Evolutionary conservation across 2,888 invertebrate genomes (phyloP).

Genomic region (Linnaemya vulpina): DNA sequence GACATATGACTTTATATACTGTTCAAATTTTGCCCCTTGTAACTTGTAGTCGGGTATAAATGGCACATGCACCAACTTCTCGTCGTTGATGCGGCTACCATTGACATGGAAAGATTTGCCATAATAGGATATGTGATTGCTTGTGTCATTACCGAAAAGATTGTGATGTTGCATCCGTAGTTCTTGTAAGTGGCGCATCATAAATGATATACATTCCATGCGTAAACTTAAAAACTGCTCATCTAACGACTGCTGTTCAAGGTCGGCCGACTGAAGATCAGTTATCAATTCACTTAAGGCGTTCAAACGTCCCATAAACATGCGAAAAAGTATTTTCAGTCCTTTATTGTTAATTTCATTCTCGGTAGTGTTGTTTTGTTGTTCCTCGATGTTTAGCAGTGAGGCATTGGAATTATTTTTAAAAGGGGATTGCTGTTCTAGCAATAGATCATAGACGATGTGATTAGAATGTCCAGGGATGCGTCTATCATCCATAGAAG

Average conservation of each 20-base stretch:
- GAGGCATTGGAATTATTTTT: slow-evolving; percentile 78
- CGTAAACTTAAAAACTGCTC: slow-evolving; percentile 79
- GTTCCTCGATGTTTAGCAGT: slow-evolving; percentile 71
- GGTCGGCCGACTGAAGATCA: slow-evolving; percentile 78
- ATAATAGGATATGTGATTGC: slow-evolving; percentile 43
- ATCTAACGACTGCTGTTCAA: slow-evolving; percentile 77
- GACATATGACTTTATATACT: slow-evolving; percentile 77
- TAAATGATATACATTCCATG: slow-evolving; percentile 80
- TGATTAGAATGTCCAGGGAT: slow-evolving; percentile 75
- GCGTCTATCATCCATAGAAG: slow-evolving; percentile 77
- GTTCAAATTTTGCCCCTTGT: slow-evolving; percentile 75
- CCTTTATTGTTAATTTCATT: slow-evolving; percentile 82
- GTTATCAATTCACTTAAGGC: slow-evolving; percentile 79
- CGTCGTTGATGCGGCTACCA: slow-evolving; percentile 37
- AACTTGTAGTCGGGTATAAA: slow-evolving; percentile 81
- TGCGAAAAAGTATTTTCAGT: slow-evolving; percentile 86
- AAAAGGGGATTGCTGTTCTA: slow-evolving; percentile 76
- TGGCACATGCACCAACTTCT: slow-evolving; percentile 76
- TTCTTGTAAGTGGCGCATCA: slow-evolving; percentile 75
- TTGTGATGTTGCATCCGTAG: slow-evolving; percentile 66
- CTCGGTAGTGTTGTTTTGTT: slow-evolving; percentile 69
- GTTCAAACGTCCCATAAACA: slow-evolving; percentile 85
- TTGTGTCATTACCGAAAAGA: slow-evolving; percentile 5
- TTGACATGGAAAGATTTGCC: slow-evolving; percentile 22
- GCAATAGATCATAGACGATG: slow-evolving; percentile 79